Evolutionary conservation across 2,113 vertebrate species (phyloP).

Genomic region (Amazona vittata): DNA sequence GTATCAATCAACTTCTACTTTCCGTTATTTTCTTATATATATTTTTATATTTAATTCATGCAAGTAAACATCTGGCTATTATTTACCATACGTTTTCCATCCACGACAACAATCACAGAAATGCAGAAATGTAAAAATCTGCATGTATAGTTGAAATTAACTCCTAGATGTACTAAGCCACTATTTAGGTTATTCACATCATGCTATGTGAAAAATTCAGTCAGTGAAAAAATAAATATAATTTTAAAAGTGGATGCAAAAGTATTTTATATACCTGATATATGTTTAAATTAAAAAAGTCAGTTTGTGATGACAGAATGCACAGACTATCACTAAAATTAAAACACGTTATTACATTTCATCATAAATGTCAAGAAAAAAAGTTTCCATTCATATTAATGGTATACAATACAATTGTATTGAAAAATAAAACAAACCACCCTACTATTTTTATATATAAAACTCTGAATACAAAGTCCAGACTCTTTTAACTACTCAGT

Average conservation of each 20-base stretch:
- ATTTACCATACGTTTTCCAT: not conserved
- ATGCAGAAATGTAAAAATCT: not conserved
- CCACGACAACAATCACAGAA: not conserved
- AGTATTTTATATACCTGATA: not conserved
- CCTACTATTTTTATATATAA: not conserved
- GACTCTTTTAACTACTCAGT: not conserved
- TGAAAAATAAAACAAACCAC: not conserved
- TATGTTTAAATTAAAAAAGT: not conserved
- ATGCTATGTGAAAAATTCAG: not conserved
- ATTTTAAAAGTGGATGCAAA: not conserved
- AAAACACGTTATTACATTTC: not conserved
- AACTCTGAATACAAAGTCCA: not conserved
- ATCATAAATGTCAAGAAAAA: not conserved
- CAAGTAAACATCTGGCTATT: not conserved
- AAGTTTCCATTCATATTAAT: not conserved
- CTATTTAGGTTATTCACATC: not conserved
- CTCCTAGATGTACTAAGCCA: not conserved
- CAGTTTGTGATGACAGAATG: not conserved
- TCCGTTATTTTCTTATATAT: not conserved
- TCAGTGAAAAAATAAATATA: not conserved
- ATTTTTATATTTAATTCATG: not conserved
- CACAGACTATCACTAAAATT: not conserved
- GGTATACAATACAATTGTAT: not conserved
- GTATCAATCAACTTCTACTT: not conserved
- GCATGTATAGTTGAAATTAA: not conserved